Base-by-base conservation (phyloP, 23 tunicate genomes). In the Pegea sp. region DNA sequence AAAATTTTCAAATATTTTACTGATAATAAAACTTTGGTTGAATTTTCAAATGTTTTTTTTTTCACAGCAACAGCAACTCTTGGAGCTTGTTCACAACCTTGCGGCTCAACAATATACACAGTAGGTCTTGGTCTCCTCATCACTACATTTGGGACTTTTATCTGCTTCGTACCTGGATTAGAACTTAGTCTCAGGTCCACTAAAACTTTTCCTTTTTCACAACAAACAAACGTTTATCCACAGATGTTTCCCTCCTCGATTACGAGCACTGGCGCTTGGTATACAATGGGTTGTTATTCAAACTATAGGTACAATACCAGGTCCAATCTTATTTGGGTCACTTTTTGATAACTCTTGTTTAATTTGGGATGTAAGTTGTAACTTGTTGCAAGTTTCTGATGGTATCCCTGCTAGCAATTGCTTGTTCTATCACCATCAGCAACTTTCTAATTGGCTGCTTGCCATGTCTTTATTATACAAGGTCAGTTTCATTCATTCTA, bases 251-350 rank as follows among this genome's bases (percentile, higher is more conserved):
- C 84, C 76, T 22, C 54, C 59, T 22, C 58, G 54, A 28, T 57
- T 60, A 29, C 84, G 95, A 7, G 63, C 95, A 2, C 60, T 84
- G 4, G 74, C 95, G 30, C 67, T 84, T 22, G 95, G 95, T 30
- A 61, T 84, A 20, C 95, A 84, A 51, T 84, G 95, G 95, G 68
- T 84, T 31, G 38, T 84, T 55, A 73, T 84, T 26, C 70, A 84
- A 22, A 73, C 86, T 20, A 54, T 74, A 4, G 95, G 95, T 5
- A 74, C 84, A 22, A 84, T 84, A 31, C 95, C 95, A 28, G 95
- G 95, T 33, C 95, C 95, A 34, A 68, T 84, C 64, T 57, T 84
- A 23, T 84, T 84, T 42, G 95, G 95, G 3, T 59, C 76, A 8
- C 52, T 84, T 66, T 69, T 84, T 30, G 95, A 84, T 68, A 66